Conservation (phyloP, 2,113 vertebrate species). For the Cisticola juncidis region DNA sequence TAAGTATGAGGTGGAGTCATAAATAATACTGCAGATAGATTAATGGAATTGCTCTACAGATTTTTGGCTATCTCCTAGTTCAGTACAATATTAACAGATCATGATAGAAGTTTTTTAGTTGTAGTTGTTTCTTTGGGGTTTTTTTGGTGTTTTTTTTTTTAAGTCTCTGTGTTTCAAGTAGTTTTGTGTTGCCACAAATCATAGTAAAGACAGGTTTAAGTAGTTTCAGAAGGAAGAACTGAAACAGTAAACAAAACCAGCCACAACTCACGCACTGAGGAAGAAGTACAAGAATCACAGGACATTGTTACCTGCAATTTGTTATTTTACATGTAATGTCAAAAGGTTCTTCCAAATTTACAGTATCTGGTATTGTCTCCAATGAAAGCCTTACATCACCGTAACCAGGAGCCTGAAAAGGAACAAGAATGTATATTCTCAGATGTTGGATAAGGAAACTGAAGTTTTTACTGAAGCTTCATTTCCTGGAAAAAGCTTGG, state of each 20-base stretch:
- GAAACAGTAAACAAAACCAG: background rate
- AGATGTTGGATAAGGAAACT: background rate
- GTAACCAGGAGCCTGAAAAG: slow-evolving; percentile 91
- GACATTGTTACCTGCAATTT: slow-evolving; percentile 94
- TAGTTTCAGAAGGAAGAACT: background rate
- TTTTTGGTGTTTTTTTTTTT: background rate
- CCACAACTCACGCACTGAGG: background rate
- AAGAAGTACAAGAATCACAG: background rate
- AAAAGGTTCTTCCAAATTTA: slow-evolving; percentile 95
- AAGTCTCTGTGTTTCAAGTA: background rate
- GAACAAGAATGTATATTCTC: background rate
- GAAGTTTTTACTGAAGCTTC: background rate
- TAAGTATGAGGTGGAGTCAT: background rate
- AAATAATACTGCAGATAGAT: background rate
- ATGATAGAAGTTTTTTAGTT: background rate
- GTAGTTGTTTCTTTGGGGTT: background rate
- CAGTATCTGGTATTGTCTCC: slow-evolving; percentile 94
- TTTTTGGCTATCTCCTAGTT: background rate
- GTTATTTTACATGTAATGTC: slow-evolving; percentile 98
- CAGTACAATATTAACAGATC: background rate
- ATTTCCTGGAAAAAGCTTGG: background rate
- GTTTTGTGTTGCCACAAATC: background rate
- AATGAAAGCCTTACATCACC: slow-evolving; percentile 94
- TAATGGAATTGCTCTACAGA: background rate
- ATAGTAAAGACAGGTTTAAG: background rate